A percentile compares a stretch with the other conserved stretches of the same genome.
phyloP scores from a whole-genome alignment of 2,888 invertebrate genomes.

The Helicoverpa assulta region DNA sequence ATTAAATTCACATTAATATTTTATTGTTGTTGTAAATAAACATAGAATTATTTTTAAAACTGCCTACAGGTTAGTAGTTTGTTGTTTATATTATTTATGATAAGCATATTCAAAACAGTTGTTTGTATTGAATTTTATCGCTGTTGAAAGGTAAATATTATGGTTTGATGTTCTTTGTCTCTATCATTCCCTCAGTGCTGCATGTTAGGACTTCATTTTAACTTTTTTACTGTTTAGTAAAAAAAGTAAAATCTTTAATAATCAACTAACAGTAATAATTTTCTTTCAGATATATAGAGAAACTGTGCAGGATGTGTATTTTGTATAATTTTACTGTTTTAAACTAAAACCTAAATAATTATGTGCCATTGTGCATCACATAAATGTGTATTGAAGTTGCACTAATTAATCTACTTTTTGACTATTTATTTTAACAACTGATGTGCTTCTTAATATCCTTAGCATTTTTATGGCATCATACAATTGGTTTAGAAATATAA shows the following conservation, averaged over 20 bases:
- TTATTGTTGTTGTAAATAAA: conserved; percentile 16
- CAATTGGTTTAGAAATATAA: conserved; percentile 46
- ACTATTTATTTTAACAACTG: conserved; percentile 17
- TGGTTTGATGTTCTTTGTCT: neutral
- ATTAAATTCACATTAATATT: neutral
- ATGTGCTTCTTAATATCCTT: conserved; percentile 14
- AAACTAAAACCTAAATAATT: too few species aligned
- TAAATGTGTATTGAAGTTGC: conserved; percentile 7
- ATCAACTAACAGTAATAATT: too few species aligned
- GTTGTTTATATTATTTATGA: neutral
- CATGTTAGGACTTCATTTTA: too few species aligned
- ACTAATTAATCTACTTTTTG: conserved; percentile 18
- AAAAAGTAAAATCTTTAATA: too few species aligned
- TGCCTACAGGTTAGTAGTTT: conserved; percentile 11
- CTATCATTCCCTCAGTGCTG: too few species aligned
- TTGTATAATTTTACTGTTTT: too few species aligned
- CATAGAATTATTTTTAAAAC: conserved; percentile 11
- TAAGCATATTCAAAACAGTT: neutral
- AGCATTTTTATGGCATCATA: conserved; percentile 36
- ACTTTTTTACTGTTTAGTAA: too few species aligned
- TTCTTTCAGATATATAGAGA: too few species aligned
- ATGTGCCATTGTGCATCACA: too few species aligned
- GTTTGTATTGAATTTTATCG: neutral
- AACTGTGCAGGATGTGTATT: too few species aligned
- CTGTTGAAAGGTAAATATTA: conserved; percentile 1